Evolutionary conservation across 2,113 vertebrate species (phyloP).

Genomic region (Morone saxatilis): DNA sequence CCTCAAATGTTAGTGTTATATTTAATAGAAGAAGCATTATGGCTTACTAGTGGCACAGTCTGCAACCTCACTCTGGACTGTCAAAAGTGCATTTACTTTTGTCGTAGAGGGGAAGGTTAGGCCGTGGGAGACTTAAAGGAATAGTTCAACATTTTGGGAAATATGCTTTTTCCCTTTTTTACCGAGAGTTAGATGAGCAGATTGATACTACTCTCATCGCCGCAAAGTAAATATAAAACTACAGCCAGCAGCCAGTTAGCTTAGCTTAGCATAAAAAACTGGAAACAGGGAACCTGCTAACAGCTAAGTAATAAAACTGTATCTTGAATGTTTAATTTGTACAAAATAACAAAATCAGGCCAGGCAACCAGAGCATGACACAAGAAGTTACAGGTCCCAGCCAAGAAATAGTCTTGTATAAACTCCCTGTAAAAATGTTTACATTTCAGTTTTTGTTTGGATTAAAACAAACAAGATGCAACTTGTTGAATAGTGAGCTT

Average conservation of each 20-base stretch:
- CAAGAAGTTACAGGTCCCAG: neutral
- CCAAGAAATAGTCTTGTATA: neutral
- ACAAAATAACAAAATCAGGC: neutral
- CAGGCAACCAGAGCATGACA: neutral
- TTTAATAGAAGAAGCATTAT: conserved; percentile 61
- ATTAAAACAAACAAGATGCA: neutral
- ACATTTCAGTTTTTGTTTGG: neutral
- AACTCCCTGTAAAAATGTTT: neutral
- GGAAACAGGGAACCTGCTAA: neutral
- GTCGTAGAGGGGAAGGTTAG: conserved; percentile 1
- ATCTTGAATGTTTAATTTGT: neutral
- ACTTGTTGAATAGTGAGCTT: neutral
- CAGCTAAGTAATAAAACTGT: neutral
- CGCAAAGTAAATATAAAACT: neutral
- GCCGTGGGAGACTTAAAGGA: neutral
- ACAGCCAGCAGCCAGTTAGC: neutral
- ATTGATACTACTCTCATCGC: neutral
- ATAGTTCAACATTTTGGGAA: neutral
- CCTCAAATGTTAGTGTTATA: conserved; percentile 31
- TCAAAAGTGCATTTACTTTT: conserved; percentile 49
- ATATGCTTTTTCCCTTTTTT: neutral
- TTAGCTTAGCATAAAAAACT: conserved; percentile 21
- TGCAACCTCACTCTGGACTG: conserved; percentile 56
- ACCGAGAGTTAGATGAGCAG: neutral
- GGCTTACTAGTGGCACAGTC: conserved; percentile 69